A percentile compares a stretch with the other conserved stretches of the same genome.
Conservation (phyloP, 2,797 vertebrate species). For the Sparus aurata region DNA sequence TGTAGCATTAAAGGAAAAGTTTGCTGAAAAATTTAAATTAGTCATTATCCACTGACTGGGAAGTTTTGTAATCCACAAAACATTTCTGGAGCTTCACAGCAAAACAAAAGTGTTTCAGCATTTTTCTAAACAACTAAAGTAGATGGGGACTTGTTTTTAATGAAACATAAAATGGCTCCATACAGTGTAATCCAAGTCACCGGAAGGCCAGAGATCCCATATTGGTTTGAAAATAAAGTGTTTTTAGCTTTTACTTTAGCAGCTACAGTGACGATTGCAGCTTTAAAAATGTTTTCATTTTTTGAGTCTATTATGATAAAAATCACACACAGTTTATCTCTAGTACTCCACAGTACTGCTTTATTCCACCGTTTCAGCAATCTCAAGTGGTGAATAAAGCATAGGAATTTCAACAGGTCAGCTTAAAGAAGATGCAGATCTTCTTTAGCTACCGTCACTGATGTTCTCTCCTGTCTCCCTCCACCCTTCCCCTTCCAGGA, state of each 20-base stretch:
- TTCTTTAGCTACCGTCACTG: background rate
- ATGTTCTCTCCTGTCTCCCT: background rate
- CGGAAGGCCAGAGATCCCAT: too few relatives aligned
- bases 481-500: conserved; percentile 83
- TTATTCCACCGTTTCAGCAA: background rate
- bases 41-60: too few relatives aligned
- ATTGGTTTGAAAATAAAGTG: too few relatives aligned
- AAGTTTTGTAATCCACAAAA: too few relatives aligned
- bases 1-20: background rate
- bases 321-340: background rate
- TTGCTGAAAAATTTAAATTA: too few relatives aligned
- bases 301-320: background rate
- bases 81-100: background rate
- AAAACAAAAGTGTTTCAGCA: background rate
- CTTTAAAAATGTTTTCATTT: too few relatives aligned
- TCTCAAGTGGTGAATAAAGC: background rate
- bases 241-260: too few relatives aligned
- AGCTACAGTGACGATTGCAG: too few relatives aligned
- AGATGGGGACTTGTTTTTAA: too few relatives aligned
- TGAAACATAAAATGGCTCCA: too few relatives aligned
- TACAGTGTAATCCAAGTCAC: too few relatives aligned
- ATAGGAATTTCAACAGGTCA: background rate
- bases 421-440: background rate
- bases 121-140: too few relatives aligned
- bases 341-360: background rate